Evolutionary conservation across 2,888 invertebrate genomes (phyloP).

Genomic region (Mesochorus sp.): DNA sequence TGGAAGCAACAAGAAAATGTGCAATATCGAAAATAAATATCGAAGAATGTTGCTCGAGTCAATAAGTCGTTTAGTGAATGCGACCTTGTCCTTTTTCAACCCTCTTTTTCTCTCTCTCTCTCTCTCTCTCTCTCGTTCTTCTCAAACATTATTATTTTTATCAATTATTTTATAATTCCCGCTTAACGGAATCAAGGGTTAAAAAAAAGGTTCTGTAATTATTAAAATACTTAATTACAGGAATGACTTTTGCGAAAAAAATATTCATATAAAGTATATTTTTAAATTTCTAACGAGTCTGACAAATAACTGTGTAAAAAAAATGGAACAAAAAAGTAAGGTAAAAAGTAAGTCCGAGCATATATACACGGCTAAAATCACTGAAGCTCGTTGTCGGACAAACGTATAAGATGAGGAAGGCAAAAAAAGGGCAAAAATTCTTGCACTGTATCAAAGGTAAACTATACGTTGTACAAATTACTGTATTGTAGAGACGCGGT

Average conservation of each 20-base stretch:
- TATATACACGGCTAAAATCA: background rate
- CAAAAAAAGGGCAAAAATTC: constrained; percentile 32
- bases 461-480: constrained; percentile 45
- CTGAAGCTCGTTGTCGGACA: constrained; percentile 8
- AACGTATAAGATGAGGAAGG: constrained; percentile 1
- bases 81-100: background rate
- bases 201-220: no score
- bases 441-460: constrained; percentile 24
- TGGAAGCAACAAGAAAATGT: constrained; percentile 15
- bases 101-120: background rate
- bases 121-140: background rate
- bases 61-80: background rate
- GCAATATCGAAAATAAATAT: constrained; percentile 25
- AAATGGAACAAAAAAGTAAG: no score
- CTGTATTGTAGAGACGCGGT: constrained; percentile 15
- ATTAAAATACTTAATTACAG: no score
- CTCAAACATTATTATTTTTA: no score
- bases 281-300: no score
- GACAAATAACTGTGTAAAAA: no score
- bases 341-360: background rate
- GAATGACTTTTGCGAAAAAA: no score
- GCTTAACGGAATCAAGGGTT: no score
- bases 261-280: no score
- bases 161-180: background rate
- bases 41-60: background rate